Base-by-base conservation (phyloP, 2,113 vertebrate species). In the Lynx canadensis region DNA sequence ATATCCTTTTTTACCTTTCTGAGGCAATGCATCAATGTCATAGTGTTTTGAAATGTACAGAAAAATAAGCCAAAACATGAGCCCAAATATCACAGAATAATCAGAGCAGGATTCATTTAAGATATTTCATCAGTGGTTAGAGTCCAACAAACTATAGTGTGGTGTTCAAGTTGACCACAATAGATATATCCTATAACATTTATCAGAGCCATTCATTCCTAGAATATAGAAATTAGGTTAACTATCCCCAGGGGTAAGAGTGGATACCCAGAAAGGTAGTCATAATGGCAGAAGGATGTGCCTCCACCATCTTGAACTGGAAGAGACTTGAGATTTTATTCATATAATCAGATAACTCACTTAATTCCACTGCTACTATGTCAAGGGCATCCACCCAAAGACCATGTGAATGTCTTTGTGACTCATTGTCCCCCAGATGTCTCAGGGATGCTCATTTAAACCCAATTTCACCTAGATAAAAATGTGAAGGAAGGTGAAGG, bases 21-120 rank as follows among this genome's bases (percentile, higher is more conserved):
- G 82, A 98, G 96, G 93, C 89, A 98, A 97, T 98, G 95, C 36
- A 83, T 98, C 97, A 98, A 90, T 97, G 91, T 97, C 92, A 95
- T 66, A 45, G 82, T 89, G 89, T 60, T 97, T 96, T 96, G 96
- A 97, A 79, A 98, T 90, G 38, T 91, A 96, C 93, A 94, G 52
- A 89, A 97, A 98, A 98, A 97, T 36, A 97, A 68, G 65, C 63
- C 69, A 5, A 76, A 98, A 94, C 71, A 33, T 88, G 48, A 98
- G 95, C 23, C 18, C 31, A 96, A 68, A 66, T 63, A 94, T 95
- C 36, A 10, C 38, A 6, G 6, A 98, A 66, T 95, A 88, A 88
- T 88, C 84, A 91, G 66, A 93, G 78, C 21, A 98, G 23, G 38
- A 57, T 93, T 91, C 94, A 89, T 89, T 96, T 91, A 94, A 74